Base-by-base conservation (phyloP, 2,797 vertebrate genomes). In the Zenarchopterus dispar region DNA sequence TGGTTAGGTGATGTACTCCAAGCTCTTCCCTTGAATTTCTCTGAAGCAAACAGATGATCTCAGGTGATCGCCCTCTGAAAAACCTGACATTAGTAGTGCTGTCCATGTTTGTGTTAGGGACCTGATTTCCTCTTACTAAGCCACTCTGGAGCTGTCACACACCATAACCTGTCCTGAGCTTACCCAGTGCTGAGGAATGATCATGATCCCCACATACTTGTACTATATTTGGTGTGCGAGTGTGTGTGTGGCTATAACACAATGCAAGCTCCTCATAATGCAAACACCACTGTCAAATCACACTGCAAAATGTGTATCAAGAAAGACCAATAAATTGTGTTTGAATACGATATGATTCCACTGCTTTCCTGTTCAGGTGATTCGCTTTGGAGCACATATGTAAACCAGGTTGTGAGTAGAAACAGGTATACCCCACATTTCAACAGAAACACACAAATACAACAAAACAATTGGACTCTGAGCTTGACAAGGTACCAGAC, bases 151-250 rank as follows among this genome's bases (percentile, higher is more conserved):
- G 13, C 62, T 63, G 57, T 76, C 51, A 16, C 60, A 50, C 4
- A 5, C 13, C 36, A 39, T 39, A 15, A 15, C 11, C 3, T 39
- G 36, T 81, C 67, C 72, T 79, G 70, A 85, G 74, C 67, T 84
- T 85, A 85, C 77, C 79, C 86, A 80, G 87, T 91, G 88, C 85
- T 82, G 86, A 81, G 81, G 72, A 73, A 71, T 70, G 61, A 77
- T 48, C 53, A 53, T 81, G 76, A 81, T 83, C 67, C 78, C 63
- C 53, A 79, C 71, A 75, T 73, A 83, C 81, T 62, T 74, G 56
- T 83, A 67, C 56, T 70, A 68, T 76, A 77, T 75, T 39, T 13
- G 78, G 58, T 79, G 15, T 89, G 79, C 81, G 28, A 28, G 28
- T 6, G 28, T 28, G 28, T 28, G 28, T 78, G 80, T 79, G 73